Conservation (phyloP, 2,888 invertebrate genomes). For the Lordiphosa fenestrarum region DNA sequence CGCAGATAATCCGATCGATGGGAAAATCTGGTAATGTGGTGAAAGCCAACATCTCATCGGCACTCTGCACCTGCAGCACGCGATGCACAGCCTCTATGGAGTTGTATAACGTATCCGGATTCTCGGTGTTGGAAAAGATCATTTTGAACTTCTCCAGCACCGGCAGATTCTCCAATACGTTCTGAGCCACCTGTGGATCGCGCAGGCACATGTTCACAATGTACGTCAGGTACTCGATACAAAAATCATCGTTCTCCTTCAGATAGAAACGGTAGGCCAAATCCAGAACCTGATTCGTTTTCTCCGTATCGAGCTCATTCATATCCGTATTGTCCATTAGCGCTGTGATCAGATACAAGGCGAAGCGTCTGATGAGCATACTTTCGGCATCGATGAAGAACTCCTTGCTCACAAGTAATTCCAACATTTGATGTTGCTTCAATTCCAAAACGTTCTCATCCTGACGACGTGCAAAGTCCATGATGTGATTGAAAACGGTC, state of each 20-base stretch:
- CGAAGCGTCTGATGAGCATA: slow-evolving; percentile 61
- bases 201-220: slow-evolving; percentile 65
- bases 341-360: slow-evolving; percentile 56
- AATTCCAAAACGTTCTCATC: slow-evolving; percentile 59
- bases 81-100: slow-evolving; percentile 67
- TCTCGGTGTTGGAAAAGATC: slow-evolving; percentile 46
- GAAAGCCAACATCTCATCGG: slow-evolving; percentile 47
- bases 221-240: slow-evolving; percentile 69
- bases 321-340: slow-evolving; percentile 62
- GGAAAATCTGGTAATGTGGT: slow-evolving; percentile 57
- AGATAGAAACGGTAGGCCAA: slow-evolving; percentile 51
- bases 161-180: slow-evolving; percentile 33
- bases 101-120: slow-evolving; percentile 68
- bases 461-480: slow-evolving; percentile 60
- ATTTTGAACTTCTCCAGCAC: slow-evolving; percentile 64
- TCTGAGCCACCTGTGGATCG: slow-evolving; percentile 65
- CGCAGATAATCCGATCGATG: slow-evolving; percentile 67
- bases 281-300: slow-evolving; percentile 41
- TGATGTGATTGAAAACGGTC: slow-evolving; percentile 60
- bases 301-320: slow-evolving; percentile 49
- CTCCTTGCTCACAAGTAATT: slow-evolving; percentile 52
- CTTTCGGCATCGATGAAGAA: slow-evolving; percentile 49
- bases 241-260: slow-evolving; percentile 65
- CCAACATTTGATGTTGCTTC: slow-evolving; percentile 52
- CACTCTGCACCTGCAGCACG: slow-evolving; percentile 56